Conservation (phyloP, 2,113 vertebrate species). For the Paradoxurus hermaphroditus region DNA sequence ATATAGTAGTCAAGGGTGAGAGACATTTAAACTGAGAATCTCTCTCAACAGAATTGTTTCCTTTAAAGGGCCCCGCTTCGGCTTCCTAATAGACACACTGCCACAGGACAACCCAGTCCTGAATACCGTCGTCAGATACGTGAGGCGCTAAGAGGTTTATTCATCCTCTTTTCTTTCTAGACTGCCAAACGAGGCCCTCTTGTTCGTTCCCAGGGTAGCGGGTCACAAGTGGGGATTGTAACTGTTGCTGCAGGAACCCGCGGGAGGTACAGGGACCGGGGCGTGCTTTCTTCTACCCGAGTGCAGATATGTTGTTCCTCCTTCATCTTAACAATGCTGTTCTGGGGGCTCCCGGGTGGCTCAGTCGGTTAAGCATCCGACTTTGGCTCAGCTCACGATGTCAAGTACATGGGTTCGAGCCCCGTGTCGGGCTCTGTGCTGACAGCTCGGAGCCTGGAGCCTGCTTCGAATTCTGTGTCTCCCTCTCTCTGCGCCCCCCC, state of each 20-base stretch:
- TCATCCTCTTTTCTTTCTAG: neutral
- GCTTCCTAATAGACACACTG: neutral
- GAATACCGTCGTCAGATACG: neutral
- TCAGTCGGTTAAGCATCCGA: too few species aligned
- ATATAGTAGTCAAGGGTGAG: neutral
- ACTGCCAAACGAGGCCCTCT: neutral
- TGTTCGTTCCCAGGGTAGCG: neutral
- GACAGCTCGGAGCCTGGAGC: too few species aligned
- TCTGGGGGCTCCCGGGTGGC: neutral
- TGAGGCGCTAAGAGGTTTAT: neutral
- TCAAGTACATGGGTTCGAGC: too few species aligned
- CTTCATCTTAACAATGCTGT: neutral
- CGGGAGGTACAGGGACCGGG: neutral
- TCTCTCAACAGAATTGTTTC: neutral
- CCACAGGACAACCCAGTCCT: neutral
- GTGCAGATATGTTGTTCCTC: neutral
- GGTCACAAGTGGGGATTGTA: rapidly evolving
- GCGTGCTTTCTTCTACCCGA: neutral
- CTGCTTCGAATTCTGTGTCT: too few species aligned
- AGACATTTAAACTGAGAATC: neutral
- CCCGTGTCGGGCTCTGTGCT: too few species aligned
- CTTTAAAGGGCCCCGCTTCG: neutral
- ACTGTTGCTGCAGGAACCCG: rapidly evolving
- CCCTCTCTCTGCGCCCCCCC: too few species aligned
- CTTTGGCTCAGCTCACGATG: too few species aligned